Percentiles rank a stretch among this genome's conserved stretches.
phyloP scores from a whole-genome alignment of 2,888 invertebrate genomes.

The Papilio elwesi region DNA sequence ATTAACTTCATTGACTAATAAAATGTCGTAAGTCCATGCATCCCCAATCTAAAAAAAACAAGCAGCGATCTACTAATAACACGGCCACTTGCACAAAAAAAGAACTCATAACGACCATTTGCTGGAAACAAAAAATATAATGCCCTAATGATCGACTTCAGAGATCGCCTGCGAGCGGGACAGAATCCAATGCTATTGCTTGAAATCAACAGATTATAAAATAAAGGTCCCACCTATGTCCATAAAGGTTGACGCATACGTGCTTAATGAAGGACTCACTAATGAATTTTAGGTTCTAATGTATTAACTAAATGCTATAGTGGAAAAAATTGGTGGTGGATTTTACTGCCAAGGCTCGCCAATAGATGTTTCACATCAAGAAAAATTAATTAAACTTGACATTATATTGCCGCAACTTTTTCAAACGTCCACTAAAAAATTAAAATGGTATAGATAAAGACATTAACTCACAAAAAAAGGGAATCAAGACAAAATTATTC shows the following conservation, averaged over 20 bases:
- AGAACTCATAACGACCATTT: slow-evolving; percentile 39
- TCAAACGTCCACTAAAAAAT: slow-evolving; percentile 33
- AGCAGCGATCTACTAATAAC: slow-evolving; percentile 22
- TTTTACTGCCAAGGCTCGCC: too few species aligned
- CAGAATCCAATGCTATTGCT: slow-evolving; percentile 66
- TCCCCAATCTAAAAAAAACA: not conserved
- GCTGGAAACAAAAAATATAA: slow-evolving; percentile 31
- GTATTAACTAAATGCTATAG: not conserved
- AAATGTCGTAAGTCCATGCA: not conserved
- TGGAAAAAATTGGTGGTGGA: not conserved
- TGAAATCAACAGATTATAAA: slow-evolving; percentile 55
- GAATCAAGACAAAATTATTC: slow-evolving; percentile 56
- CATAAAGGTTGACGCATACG: slow-evolving; percentile 67
- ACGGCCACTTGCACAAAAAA: slow-evolving; percentile 39
- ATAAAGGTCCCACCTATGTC: slow-evolving; percentile 67
- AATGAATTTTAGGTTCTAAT: not conserved
- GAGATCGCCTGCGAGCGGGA: slow-evolving; percentile 64
- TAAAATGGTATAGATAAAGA: slow-evolving; percentile 55
- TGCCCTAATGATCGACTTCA: slow-evolving; percentile 34
- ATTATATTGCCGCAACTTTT: too few species aligned
- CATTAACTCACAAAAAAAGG: slow-evolving; percentile 62
- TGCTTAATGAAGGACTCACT: not conserved
- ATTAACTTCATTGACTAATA: too few species aligned
- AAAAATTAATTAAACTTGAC: not conserved
- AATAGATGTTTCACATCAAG: not conserved